These are phyloP conservation scores for Jordanella pulchra DNA, from an alignment of 2,797 vertebrate species.

Conservation along the genomic window DNA sequence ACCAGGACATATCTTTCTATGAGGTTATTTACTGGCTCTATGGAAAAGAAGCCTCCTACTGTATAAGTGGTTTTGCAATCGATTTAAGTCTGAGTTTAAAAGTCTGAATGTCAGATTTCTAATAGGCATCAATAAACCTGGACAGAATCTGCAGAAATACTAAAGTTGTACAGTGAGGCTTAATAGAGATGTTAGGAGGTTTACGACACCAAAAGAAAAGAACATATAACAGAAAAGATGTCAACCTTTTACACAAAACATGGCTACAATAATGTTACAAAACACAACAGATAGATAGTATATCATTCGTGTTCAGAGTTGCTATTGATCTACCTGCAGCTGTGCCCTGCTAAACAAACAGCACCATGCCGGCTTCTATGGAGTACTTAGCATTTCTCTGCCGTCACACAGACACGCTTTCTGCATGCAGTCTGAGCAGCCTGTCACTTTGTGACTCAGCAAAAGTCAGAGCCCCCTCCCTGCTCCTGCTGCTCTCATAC, in stretches of 20 bases:
- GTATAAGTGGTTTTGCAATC: not conserved
- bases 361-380: not conserved
- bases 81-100: not conserved
- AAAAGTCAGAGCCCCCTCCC: constrained; percentile 24
- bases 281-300: not conserved
- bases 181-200: not conserved
- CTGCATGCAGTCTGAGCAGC: constrained; percentile 37
- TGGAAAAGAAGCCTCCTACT: not conserved
- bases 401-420: constrained; percentile 3
- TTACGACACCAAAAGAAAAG: not conserved
- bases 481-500: constrained; percentile 2
- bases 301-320: not conserved
- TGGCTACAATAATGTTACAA: not conserved
- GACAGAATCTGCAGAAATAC: not conserved
- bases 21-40: not conserved
- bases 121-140: too few relatives aligned
- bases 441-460: constrained; percentile 64
- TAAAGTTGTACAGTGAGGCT: not conserved
- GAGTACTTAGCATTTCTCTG: not conserved
- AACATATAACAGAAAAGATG: not conserved
- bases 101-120: not conserved
- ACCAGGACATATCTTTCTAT: not conserved
- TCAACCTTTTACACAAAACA: not conserved
- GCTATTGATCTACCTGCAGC: constrained; percentile 1
- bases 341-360: not conserved